Percentiles rank a stretch among this genome's conserved stretches.
Conservation (phyloP, 2,888 invertebrate genomes). For the Phaedon cochleariae region DNA sequence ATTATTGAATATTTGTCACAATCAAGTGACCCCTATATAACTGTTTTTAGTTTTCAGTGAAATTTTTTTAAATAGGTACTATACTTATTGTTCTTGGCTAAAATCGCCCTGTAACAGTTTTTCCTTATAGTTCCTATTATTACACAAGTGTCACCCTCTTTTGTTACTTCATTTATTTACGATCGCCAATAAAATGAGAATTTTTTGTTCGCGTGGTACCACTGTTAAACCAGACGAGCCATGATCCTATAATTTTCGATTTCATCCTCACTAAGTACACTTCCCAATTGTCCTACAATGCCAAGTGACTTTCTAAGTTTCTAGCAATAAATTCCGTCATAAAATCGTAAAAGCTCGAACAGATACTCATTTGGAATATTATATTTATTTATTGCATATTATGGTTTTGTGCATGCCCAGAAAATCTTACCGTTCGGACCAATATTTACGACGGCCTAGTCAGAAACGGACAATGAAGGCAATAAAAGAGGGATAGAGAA, state of each 20-base stretch:
- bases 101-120: too few species aligned
- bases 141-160: conserved; percentile 2
- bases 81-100: too few species aligned
- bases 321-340: conserved; percentile 32
- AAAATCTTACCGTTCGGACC: conserved; percentile 15
- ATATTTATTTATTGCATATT: conserved; percentile 32
- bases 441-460: conserved; percentile 25
- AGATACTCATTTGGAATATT: conserved; percentile 26
- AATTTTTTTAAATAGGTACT: too few species aligned
- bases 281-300: conserved; percentile 20
- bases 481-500: conserved; percentile 11
- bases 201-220: conserved; percentile 38
- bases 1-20: too few species aligned
- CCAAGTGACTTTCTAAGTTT: conserved; percentile 37
- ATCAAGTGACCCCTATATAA: too few species aligned
- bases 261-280: conserved; percentile 32
- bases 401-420: conserved; percentile 31
- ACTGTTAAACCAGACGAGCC: conserved; percentile 34
- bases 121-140: background rate
- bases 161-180: conserved; percentile 6
- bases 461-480: conserved; percentile 26
- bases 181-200: conserved; percentile 19
- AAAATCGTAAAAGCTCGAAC: conserved; percentile 27
- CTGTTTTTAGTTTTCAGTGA: too few species aligned
- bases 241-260: conserved; percentile 27